Conservation (phyloP, 2,797 vertebrate genomes). For the Notoglanidium macrostoma region DNA sequence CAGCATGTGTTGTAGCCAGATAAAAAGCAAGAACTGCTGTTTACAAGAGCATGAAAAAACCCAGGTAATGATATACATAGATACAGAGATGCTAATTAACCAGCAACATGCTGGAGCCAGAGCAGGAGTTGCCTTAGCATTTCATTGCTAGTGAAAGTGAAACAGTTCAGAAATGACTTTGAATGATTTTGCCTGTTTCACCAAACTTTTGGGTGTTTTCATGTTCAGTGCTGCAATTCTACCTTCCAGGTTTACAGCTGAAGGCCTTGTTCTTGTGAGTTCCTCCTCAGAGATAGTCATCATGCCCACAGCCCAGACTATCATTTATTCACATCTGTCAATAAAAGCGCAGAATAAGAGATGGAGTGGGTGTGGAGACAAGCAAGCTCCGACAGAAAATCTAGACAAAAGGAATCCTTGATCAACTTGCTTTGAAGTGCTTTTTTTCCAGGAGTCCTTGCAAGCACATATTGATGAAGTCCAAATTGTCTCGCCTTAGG, state of each 20-base stretch:
- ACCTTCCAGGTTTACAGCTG: not conserved
- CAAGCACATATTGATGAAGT: slow-evolving; percentile 98
- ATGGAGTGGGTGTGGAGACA: slow-evolving; percentile 41
- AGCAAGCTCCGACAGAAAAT: slow-evolving; percentile 60
- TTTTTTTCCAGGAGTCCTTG: slow-evolving; percentile 94
- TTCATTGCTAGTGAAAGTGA: not conserved
- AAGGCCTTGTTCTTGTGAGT: slow-evolving; percentile 29
- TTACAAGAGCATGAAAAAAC: not conserved
- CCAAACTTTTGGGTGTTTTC: not conserved
- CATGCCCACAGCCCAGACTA: slow-evolving; percentile 80
- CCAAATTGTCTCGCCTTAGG: slow-evolving; percentile 91
- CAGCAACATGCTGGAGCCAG: too few relatives aligned
- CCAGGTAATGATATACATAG: not conserved
- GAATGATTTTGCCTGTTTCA: not conserved
- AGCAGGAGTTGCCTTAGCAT: not conserved
- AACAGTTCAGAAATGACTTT: not conserved
- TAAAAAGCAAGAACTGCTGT: not conserved
- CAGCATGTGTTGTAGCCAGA: too few relatives aligned
- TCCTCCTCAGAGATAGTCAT: slow-evolving; percentile 89
- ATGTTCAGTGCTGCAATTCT: not conserved
- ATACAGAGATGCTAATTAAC: not conserved
- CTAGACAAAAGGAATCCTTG: slow-evolving; percentile 96
- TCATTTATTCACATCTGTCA: slow-evolving; percentile 93
- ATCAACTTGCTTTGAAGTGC: slow-evolving; percentile 97
- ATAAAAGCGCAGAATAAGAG: slow-evolving; percentile 70